Evolutionary conservation across 1,140 invertebrate species (phyloP), one percentile per base, ranked within the genome.

Genomic region (Zaprionus tsacasi): DNA sequence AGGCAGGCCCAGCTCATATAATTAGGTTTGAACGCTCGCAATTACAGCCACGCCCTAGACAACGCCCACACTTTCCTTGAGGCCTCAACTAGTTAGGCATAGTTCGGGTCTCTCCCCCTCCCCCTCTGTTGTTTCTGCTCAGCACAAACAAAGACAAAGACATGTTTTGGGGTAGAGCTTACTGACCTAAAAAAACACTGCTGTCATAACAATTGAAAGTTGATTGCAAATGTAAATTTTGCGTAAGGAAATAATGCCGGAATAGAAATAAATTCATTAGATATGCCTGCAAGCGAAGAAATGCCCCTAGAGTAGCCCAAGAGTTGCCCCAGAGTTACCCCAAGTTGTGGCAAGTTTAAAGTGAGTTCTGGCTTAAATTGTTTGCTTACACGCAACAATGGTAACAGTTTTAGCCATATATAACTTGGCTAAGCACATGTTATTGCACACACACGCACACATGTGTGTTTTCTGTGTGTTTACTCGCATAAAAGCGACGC

Each of bases 1-100:
- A 40, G 40, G 40, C 63, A 59, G 27, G 52, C 13, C 30, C n/a
- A 13, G 13, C 69, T 52, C 40, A 64, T 65, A 74, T 70, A 87
- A 86, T 79, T 82, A 87, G 82, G 76, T 71, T 82, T 73, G 57
- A 82, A 64, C 58, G 55, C 52, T 38, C 45, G 54, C 72, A 85
- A 80, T 78, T 77, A 64, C 45, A 45, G 27, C 38, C 52, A 27
- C 45, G 13, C 40, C 45, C n/a, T 17, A 38, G 30, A 27, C 36
- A 10, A 15, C 3, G 0, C 36, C 11, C 36, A 1, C 21, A 21
- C 21, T 21, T 21, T 33, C 2, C 25, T 21, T 21, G 21, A 30
- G 35, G 12, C 17, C 33, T 17, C 17, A n/a, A n/a, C 2, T 40
- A 55, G 50, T 30, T 59, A 4, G 10, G 13, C 40, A 50, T 68